phyloP scores from a whole-genome alignment of 1,140 invertebrate species.

The Drosophila novamexicana region DNA sequence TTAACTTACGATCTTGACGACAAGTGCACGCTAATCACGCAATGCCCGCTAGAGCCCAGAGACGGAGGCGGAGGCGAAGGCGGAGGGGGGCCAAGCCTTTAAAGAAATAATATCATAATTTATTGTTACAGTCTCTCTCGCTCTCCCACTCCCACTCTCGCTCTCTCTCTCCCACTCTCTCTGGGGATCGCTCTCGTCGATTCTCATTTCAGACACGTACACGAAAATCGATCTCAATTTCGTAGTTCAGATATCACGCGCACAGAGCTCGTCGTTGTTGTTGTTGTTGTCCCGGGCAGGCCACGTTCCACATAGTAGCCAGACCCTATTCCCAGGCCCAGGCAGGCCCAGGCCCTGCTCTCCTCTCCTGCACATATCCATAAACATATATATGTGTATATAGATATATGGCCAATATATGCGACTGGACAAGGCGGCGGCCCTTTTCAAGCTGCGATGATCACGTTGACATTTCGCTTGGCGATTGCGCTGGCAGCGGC shows the following conservation, averaged over 20 bases:
- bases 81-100: too few species aligned
- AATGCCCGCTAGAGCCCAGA: background rate
- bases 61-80: background rate
- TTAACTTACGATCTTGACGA: slow-evolving; percentile 46
- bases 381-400: slow-evolving; percentile 30
- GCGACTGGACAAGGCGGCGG: slow-evolving; percentile 47
- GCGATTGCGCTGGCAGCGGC: background rate
- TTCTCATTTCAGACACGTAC: slow-evolving; percentile 68
- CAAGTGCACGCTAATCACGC: slow-evolving; percentile 70
- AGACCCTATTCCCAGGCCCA: slow-evolving; percentile 15
- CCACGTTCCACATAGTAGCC: slow-evolving; percentile 57
- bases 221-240: slow-evolving; percentile 78
- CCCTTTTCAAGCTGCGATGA: slow-evolving; percentile 76
- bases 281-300: slow-evolving; percentile 24
- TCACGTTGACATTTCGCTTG: slow-evolving; percentile 74
- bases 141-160: slow-evolving; percentile 4
- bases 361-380: slow-evolving; percentile 19
- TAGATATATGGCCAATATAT: slow-evolving; percentile 67
- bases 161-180: background rate
- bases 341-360: background rate
- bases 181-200: background rate
- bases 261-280: slow-evolving; percentile 23
- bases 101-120: slow-evolving; percentile 80
- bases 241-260: slow-evolving; percentile 82
- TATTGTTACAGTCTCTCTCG: slow-evolving; percentile 60